Evolutionary conservation across 2,797 vertebrate genomes (phyloP).

Genomic region (Sebastes matsubarae): DNA sequence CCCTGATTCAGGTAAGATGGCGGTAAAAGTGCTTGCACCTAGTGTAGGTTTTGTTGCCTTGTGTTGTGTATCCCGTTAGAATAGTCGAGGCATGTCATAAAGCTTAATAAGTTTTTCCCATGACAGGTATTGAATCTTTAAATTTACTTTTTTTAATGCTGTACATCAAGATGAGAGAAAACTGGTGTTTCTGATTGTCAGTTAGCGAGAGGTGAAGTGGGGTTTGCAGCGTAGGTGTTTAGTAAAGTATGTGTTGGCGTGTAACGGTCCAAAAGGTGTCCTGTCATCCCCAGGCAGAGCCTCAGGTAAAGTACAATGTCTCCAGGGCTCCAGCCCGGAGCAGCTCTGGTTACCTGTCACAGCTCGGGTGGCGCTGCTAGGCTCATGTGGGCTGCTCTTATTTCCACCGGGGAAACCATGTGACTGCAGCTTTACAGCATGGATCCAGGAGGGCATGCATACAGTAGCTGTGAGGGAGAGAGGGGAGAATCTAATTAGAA

Average conservation of each 20-base stretch:
- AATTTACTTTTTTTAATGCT: neutral
- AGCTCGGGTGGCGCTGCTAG: slow-evolving; percentile 70
- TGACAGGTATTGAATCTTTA: neutral
- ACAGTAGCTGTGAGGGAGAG: neutral
- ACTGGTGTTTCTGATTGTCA: neutral
- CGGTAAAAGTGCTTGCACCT: neutral
- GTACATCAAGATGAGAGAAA: neutral
- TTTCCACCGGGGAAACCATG: slow-evolving; percentile 54
- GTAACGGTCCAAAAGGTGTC: slow-evolving; percentile 6
- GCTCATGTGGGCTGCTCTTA: slow-evolving; percentile 61
- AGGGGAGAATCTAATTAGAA: neutral
- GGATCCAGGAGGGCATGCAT: neutral
- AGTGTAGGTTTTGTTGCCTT: neutral
- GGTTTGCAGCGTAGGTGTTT: slow-evolving; percentile 10
- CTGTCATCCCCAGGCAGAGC: slow-evolving; percentile 35
- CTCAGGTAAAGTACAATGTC: slow-evolving; percentile 42
- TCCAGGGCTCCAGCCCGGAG: slow-evolving; percentile 34
- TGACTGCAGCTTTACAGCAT: slow-evolving; percentile 9
- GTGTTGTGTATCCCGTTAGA: neutral
- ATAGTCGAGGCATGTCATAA: neutral
- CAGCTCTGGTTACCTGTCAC: slow-evolving; percentile 70
- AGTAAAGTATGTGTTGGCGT: neutral
- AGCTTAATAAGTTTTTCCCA: neutral
- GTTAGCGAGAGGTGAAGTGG: neutral
- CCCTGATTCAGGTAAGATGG: slow-evolving; percentile 92